Evolutionary conservation across 1,140 invertebrate genomes (phyloP).

Genomic region (Chrysomallon squamiferum): DNA sequence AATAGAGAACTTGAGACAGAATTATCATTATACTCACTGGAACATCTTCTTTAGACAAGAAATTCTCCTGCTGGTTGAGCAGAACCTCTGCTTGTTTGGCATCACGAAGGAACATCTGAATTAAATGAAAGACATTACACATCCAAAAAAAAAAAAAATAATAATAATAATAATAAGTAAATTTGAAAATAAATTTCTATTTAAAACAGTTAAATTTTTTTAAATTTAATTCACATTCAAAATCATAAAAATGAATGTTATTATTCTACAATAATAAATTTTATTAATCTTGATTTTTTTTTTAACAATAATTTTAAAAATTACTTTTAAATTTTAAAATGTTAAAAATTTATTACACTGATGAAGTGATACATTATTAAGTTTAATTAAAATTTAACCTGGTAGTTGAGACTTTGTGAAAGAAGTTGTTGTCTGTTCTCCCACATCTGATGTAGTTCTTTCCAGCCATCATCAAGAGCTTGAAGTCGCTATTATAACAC

Average conservation of each 20-base stretch:
- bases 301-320: no score
- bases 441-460: conserved; percentile 99
- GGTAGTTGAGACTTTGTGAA: conserved; percentile 82
- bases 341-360: no score
- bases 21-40: no score
- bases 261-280: no score
- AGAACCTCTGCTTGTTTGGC: conserved; percentile 97
- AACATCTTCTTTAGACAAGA: conserved; percentile 92
- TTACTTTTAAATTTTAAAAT: no score
- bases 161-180: no score
- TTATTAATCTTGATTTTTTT: no score
- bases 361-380: background rate
- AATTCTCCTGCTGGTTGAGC: conserved; percentile 96
- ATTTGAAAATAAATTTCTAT: background rate
- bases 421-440: conserved; percentile 95
- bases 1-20: no score
- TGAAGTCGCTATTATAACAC: conserved; percentile 76
- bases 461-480: conserved; percentile 98
- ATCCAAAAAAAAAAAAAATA: no score
- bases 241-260: background rate
- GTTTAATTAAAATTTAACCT: conserved; percentile 54
- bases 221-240: background rate
- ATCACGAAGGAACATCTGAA: conserved; percentile 94
- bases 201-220: background rate
- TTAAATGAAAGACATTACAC: background rate